Evolutionary conservation across 1,140 invertebrate species (phyloP).

Genomic region (Conopomorpha cramerella): DNA sequence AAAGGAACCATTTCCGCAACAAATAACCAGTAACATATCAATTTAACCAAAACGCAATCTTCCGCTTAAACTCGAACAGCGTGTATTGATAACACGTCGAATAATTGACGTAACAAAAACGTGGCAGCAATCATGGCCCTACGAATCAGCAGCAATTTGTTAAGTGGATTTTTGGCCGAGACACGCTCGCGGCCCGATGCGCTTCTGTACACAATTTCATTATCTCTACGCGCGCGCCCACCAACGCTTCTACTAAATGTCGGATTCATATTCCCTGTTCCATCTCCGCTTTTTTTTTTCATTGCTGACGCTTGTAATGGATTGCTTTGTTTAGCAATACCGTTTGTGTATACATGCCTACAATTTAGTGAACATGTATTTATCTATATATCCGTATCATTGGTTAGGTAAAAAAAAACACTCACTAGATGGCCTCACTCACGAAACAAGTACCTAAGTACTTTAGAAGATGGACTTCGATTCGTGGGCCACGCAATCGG

Average conservation of each 20-base stretch:
- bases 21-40: conserved; percentile 2
- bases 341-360: too few species aligned
- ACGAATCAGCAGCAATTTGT: conserved; percentile 61
- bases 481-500: conserved; percentile 39
- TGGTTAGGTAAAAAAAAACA: too few species aligned
- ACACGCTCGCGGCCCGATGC: conserved; percentile 55
- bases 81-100: conserved; percentile 37
- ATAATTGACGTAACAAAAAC: conserved; percentile 51
- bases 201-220: conserved; percentile 59
- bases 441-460: too few species aligned
- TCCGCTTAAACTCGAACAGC: conserved; percentile 7
- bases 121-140: conserved; percentile 54
- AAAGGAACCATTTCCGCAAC: too few species aligned
- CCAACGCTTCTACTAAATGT: too few species aligned
- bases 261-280: too few species aligned
- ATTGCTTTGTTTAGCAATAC: too few species aligned
- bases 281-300: too few species aligned
- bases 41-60: conserved; percentile 13
- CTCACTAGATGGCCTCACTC: too few species aligned
- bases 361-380: too few species aligned
- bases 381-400: too few species aligned
- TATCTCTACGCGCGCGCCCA: conserved; percentile 44
- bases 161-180: conserved; percentile 60
- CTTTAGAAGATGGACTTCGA: conserved; percentile 44
- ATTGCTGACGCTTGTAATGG: too few species aligned